Conservation (phyloP, 2,888 invertebrate genomes). For the Yponomeuta evonymella region DNA sequence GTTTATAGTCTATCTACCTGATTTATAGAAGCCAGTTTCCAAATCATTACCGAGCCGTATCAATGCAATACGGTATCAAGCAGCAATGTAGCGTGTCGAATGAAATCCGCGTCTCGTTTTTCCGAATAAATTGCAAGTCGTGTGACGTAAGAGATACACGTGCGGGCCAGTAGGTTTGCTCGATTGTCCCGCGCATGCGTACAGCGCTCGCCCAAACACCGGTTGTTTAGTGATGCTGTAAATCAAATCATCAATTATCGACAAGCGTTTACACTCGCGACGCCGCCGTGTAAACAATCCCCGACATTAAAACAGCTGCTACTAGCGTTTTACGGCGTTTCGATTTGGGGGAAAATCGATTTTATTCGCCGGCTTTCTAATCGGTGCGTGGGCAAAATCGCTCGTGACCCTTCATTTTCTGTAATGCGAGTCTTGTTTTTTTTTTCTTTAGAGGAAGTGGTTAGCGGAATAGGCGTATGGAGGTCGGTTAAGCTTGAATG, state of each 20-base stretch:
- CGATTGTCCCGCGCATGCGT: conserved; percentile 59
- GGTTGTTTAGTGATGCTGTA: conserved; percentile 74
- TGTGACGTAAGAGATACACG: conserved; percentile 3
- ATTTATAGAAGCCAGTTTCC: no score
- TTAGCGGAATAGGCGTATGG: conserved; percentile 45
- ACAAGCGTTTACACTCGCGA: conserved; percentile 73
- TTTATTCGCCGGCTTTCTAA: conserved; percentile 71
- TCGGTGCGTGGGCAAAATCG: conserved; percentile 63
- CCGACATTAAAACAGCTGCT: conserved; percentile 65
- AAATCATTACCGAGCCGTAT: background rate
- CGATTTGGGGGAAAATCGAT: conserved; percentile 75
- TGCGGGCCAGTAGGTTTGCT: conserved; percentile 22
- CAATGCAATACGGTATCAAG: background rate
- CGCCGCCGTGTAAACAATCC: conserved; percentile 74
- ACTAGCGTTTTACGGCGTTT: conserved; percentile 69
- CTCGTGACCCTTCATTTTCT: conserved; percentile 38
- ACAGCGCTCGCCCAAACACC: conserved; percentile 66
- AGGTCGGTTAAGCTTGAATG: conserved; percentile 37
- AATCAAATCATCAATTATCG: conserved; percentile 77
- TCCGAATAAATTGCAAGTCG: background rate
- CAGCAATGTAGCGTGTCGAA: background rate
- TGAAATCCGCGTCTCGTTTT: background rate
- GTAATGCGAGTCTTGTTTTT: conserved; percentile 43
- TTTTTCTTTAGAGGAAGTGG: conserved; percentile 62
- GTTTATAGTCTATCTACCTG: no score